These are phyloP conservation scores for Pyralis farinalis DNA, from an alignment of 2,888 invertebrate species.

Conservation along the genomic window DNA sequence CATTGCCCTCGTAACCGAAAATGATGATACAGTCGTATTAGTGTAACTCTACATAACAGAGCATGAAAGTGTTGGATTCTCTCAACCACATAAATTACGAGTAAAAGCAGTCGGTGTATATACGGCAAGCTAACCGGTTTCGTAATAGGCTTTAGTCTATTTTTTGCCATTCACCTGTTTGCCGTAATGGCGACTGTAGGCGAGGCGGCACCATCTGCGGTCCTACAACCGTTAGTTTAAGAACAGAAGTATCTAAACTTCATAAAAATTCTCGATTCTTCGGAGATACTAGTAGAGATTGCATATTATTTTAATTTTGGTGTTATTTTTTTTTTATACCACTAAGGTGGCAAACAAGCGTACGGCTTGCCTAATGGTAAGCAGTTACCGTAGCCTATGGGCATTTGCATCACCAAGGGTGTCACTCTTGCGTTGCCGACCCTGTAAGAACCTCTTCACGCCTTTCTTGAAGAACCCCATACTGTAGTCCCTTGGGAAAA, in stretches of 20 bases:
- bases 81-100: constrained; percentile 62
- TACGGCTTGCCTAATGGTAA: no score
- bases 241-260: neutral
- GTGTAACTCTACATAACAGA: constrained; percentile 40
- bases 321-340: no score
- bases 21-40: constrained; percentile 13
- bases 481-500: no score
- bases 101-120: constrained; percentile 57
- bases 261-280: neutral
- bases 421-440: no score
- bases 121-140: constrained; percentile 65
- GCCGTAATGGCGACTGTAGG: constrained; percentile 31
- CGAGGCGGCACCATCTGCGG: constrained; percentile 40
- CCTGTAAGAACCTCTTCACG: no score
- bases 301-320: no score
- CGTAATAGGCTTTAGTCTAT: constrained; percentile 59
- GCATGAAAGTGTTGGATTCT: constrained; percentile 48
- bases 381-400: no score
- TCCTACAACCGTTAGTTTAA: constrained; percentile 20
- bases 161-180: constrained; percentile 74
- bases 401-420: no score
- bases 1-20: no score
- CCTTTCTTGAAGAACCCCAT: no score
- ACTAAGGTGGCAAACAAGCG: no score
- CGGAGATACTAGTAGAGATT: no score